Percentiles rank a stretch among this genome's conserved stretches.
These are phyloP conservation scores for Hippocampus kuda DNA, from an alignment of 2,797 vertebrate genomes.

Conservation along the genomic window DNA sequence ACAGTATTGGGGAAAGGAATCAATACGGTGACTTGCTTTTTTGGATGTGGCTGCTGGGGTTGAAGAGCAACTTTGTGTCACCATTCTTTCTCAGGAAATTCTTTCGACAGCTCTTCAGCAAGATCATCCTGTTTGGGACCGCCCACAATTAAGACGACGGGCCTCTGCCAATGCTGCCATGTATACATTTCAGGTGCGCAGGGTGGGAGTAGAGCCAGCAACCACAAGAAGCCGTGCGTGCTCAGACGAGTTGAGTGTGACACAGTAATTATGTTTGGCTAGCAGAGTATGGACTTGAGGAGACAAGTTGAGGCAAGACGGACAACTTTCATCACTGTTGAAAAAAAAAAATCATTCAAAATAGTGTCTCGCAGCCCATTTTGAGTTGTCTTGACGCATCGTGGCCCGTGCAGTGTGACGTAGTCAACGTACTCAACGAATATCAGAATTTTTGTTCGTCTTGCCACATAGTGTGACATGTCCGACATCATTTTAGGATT, in stretches of 20 bases:
- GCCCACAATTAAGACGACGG: not conserved
- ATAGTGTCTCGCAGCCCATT: too few species aligned
- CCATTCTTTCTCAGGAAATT: slow-evolving; percentile 24
- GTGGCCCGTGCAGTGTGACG: too few species aligned
- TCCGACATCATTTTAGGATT: too few species aligned
- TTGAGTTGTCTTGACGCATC: too few species aligned
- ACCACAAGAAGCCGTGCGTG: slow-evolving; percentile 16
- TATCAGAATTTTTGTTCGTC: too few species aligned
- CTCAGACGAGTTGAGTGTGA: slow-evolving; percentile 21
- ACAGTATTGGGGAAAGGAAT: slow-evolving; percentile 36
- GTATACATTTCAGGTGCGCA: not conserved
- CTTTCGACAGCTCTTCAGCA: slow-evolving; percentile 25
- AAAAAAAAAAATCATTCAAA: not conserved
- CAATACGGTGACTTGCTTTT: slow-evolving; percentile 32
- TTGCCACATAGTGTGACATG: too few species aligned
- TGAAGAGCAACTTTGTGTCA: not conserved
- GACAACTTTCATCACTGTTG: not conserved
- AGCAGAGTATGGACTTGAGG: not conserved
- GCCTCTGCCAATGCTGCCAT: not conserved
- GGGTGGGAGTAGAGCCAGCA: not conserved
- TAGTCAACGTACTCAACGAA: too few species aligned
- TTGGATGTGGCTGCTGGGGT: slow-evolving; percentile 7
- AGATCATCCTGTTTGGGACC: slow-evolving; percentile 28
- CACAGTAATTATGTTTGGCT: slow-evolving; percentile 3
- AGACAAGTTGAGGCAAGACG: slow-evolving; percentile 35